Evolutionary conservation across 1,140 invertebrate species (phyloP).

Genomic region (Bombus cullumanus): DNA sequence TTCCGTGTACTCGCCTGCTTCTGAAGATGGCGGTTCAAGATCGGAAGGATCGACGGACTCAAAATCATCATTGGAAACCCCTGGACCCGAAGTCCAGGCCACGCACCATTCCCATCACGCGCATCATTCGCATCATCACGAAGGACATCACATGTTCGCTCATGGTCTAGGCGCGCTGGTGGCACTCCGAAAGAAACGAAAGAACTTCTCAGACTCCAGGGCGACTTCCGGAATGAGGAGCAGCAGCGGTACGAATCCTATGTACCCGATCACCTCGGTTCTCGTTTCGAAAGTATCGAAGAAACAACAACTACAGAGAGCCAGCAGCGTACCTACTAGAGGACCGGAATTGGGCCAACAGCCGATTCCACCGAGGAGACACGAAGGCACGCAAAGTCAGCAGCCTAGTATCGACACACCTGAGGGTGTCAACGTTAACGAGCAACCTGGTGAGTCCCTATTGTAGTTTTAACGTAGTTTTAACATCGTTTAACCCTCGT

Average conservation of each 20-base stretch:
- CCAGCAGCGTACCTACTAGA: conserved; percentile 85
- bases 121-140: conserved; percentile 68
- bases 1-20: conserved; percentile 87
- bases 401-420: conserved; percentile 81
- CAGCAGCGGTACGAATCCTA: conserved; percentile 73
- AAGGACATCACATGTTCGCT: conserved; percentile 75
- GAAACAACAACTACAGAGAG: conserved; percentile 83
- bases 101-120: conserved; percentile 58
- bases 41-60: conserved; percentile 80
- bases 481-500: background rate
- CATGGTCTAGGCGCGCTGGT: conserved; percentile 84
- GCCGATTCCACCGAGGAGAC: conserved; percentile 73
- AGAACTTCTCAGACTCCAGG: conserved; percentile 90
- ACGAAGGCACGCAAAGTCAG: conserved; percentile 83
- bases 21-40: conserved; percentile 78
- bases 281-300: conserved; percentile 67
- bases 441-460: conserved; percentile 68
- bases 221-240: conserved; percentile 84
- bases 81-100: conserved; percentile 69
- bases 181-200: conserved; percentile 89
- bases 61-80: conserved; percentile 77
- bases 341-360: conserved; percentile 80
- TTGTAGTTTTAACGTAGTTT: background rate
- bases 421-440: conserved; percentile 75
- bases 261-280: conserved; percentile 60